Percentiles rank a stretch among this genome's conserved stretches.
Evolutionary conservation across 2,113 vertebrate species (phyloP).

Genomic region (Alethe diademata): DNA sequence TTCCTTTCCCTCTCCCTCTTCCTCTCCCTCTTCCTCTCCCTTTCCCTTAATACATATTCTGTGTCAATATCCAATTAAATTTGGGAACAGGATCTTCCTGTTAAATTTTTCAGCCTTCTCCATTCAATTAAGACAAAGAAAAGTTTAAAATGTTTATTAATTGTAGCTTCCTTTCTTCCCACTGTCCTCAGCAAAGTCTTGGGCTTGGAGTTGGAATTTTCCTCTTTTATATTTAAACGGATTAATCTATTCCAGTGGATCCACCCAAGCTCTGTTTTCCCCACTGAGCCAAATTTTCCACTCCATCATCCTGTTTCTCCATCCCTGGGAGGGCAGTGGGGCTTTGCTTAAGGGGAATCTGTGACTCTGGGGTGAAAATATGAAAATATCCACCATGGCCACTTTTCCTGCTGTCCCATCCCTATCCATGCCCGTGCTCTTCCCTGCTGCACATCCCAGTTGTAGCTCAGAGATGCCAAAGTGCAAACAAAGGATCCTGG

Average conservation of each 20-base stretch:
- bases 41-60: background rate
- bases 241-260: background rate
- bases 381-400: background rate
- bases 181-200: background rate
- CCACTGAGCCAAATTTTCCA: background rate
- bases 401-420: background rate
- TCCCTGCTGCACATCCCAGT: background rate
- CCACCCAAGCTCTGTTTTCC: background rate
- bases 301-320: background rate
- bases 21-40: too few relatives aligned
- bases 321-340: background rate
- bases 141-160: background rate
- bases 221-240: background rate
- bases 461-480: background rate
- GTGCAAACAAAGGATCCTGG: background rate
- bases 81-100: background rate
- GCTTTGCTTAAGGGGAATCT: background rate
- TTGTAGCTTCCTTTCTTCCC: background rate
- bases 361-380: background rate
- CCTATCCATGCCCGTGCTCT: rapidly evolving
- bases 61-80: background rate
- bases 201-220: background rate
- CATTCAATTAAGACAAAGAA: background rate
- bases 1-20: too few relatives aligned
- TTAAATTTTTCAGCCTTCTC: background rate